phyloP scores from a whole-genome alignment of 1,140 invertebrate genomes.

The Uloborus diversus region DNA sequence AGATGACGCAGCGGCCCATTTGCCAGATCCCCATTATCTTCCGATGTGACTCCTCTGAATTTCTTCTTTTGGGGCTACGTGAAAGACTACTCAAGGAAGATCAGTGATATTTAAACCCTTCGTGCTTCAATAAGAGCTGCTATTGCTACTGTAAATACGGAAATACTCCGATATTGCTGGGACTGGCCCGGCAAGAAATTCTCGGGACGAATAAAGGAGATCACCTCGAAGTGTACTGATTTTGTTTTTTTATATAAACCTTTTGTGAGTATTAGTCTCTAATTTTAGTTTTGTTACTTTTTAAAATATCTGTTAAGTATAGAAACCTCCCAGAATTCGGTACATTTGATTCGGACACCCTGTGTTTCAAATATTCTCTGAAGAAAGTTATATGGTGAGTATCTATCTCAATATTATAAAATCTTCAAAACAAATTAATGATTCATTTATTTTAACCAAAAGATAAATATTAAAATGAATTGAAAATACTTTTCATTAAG shows the following conservation, averaged over 20 bases:
- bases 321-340: background rate
- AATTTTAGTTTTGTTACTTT: background rate
- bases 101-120: background rate
- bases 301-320: background rate
- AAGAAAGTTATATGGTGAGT: background rate
- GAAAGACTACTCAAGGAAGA: background rate
- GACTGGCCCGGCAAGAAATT: background rate
- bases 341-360: too few relatives aligned
- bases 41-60: background rate
- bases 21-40: background rate
- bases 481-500: too few relatives aligned
- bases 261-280: background rate
- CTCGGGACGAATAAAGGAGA: background rate
- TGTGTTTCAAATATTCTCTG: background rate
- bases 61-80: too few relatives aligned
- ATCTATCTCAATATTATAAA: too few relatives aligned
- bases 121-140: background rate
- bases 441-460: too few relatives aligned
- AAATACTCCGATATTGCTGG: background rate
- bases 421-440: too few relatives aligned
- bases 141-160: background rate
- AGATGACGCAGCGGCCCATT: background rate
- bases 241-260: background rate
- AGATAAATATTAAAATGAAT: too few relatives aligned
- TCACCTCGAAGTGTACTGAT: background rate